Conservation (phyloP, 2,113 vertebrate genomes). For the Zosterops lateralis region DNA sequence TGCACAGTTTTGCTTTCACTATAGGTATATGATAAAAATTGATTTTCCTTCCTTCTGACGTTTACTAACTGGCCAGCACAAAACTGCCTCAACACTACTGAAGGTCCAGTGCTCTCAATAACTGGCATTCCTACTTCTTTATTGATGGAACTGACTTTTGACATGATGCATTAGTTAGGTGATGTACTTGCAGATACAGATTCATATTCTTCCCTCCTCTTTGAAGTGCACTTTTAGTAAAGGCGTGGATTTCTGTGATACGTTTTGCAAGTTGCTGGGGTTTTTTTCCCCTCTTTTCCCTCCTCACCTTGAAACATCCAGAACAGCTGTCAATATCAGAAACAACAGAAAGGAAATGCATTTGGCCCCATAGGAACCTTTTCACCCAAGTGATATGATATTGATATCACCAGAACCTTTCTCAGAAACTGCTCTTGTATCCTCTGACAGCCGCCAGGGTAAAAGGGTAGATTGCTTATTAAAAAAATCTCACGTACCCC, state of each 20-base stretch:
- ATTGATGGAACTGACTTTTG: not conserved
- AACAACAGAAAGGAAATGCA: not conserved
- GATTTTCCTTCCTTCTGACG: constrained; percentile 25
- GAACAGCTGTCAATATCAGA: not conserved
- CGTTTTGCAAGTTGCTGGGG: not conserved
- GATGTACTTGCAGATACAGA: not conserved
- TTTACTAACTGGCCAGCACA: not conserved
- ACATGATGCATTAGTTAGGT: not conserved
- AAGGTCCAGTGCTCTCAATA: not conserved
- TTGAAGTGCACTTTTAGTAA: not conserved
- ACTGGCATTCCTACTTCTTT: not conserved
- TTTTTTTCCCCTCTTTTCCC: not conserved
- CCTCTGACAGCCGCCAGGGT: not conserved
- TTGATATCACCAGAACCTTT: not conserved
- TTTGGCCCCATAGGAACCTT: not conserved
- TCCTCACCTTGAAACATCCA: not conserved
- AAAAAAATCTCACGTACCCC: not conserved
- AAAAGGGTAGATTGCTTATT: not conserved
- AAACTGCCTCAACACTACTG: not conserved
- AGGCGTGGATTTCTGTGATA: not conserved
- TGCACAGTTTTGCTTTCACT: constrained; percentile 12
- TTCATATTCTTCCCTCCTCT: not conserved
- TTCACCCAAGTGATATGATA: not conserved
- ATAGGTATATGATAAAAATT: not conserved
- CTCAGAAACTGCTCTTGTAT: not conserved